Conservation (phyloP, 92 coral and sea anemone genomes). For the Porites rus region DNA sequence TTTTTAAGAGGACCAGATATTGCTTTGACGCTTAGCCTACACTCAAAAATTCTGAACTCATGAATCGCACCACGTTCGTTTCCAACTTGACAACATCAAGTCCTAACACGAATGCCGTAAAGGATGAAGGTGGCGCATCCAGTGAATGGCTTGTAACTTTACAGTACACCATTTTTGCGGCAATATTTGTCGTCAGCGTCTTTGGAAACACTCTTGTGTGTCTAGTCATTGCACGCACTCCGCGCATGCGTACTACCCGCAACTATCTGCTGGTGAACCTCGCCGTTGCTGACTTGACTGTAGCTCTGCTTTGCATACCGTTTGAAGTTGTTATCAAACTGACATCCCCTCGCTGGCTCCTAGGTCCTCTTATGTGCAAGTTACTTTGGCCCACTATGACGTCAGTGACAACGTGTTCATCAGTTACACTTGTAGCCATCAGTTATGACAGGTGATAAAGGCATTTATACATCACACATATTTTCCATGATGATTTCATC, state of each 20-base stretch:
- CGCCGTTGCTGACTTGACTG: slow-evolving; percentile 89
- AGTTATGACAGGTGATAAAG: slow-evolving; percentile 78
- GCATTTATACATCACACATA: neutral
- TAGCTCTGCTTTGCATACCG: slow-evolving; percentile 87
- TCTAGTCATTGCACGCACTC: slow-evolving; percentile 78
- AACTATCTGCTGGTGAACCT: slow-evolving; percentile 85
- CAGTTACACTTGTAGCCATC: slow-evolving; percentile 88
- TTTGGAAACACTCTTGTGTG: slow-evolving; percentile 85
- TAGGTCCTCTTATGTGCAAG: slow-evolving; percentile 83
- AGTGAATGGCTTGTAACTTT: slow-evolving; percentile 7
- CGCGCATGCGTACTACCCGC: slow-evolving; percentile 90
- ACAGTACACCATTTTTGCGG: slow-evolving; percentile 59
- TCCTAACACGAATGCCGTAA: slow-evolving; percentile 7
- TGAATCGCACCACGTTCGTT: neutral
- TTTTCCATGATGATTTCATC: neutral
- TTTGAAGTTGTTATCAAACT: slow-evolving; percentile 75
- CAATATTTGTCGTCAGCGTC: slow-evolving; percentile 80
- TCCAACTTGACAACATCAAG: neutral
- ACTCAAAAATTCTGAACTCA: neutral
- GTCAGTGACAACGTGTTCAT: slow-evolving; percentile 86
- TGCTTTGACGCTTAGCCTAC: neutral
- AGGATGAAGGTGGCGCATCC: neutral
- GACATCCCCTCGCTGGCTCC: slow-evolving; percentile 72
- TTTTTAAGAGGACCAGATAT: neutral
- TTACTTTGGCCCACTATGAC: slow-evolving; percentile 93